A percentile compares a stretch with the other conserved stretches of the same genome.
Evolutionary conservation across 30 jellyfish, hydroid and myxozoan genomes (phyloP).

Genomic region (Hydractinia symbiolongicarpus): DNA sequence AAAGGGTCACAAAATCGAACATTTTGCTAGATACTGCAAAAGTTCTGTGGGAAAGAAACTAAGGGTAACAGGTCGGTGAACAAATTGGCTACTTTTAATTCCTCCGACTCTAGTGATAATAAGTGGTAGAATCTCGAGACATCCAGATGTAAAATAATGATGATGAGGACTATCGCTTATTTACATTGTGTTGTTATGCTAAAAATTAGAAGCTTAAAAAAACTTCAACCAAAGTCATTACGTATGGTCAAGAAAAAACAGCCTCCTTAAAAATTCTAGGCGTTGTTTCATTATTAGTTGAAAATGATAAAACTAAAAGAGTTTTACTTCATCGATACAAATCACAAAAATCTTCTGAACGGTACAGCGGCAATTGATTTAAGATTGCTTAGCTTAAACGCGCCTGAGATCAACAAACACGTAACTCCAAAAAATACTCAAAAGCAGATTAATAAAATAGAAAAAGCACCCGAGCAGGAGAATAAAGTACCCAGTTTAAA

Average conservation of each 20-base stretch:
- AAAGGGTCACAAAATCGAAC: conserved; percentile 3
- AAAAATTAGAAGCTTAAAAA: no score
- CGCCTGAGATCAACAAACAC: not conserved
- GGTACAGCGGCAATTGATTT: not conserved
- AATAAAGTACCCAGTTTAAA: no score
- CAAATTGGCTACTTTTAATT: not conserved
- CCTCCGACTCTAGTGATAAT: not conserved
- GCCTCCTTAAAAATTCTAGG: not conserved
- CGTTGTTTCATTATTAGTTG: rapidly evolving
- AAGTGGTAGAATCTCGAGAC: not conserved
- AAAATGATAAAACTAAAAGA: not conserved
- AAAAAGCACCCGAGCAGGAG: no score
- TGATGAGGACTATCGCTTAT: not conserved
- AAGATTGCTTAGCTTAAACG: not conserved
- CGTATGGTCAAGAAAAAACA: not conserved
- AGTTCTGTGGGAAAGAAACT: not conserved
- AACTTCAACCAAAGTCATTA: not conserved
- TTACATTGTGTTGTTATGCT: no score
- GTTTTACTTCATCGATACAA: not conserved
- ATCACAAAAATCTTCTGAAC: not conserved
- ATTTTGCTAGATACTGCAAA: no score
- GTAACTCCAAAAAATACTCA: no score
- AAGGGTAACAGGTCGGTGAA: not conserved
- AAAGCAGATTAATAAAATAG: no score
- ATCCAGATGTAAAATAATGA: rapidly evolving